Conservation (phyloP, 2,888 invertebrate genomes). For the Calephelis perditalis region DNA sequence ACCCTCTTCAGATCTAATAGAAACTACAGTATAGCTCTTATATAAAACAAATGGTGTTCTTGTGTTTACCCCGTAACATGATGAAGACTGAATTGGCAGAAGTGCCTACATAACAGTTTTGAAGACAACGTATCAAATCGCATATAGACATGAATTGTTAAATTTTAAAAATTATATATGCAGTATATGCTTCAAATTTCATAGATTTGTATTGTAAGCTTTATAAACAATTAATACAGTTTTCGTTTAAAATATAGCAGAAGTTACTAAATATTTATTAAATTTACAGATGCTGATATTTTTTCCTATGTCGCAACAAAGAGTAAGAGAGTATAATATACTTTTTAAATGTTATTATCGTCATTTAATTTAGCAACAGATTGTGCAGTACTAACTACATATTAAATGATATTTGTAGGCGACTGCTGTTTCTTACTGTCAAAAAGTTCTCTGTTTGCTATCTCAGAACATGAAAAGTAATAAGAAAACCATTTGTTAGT, state of each 20-base stretch:
- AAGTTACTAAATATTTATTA: too few relatives aligned
- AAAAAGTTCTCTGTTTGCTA: too few relatives aligned
- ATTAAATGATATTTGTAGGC: too few relatives aligned
- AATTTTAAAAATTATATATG: slow-evolving; percentile 5
- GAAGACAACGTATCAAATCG: slow-evolving; percentile 33
- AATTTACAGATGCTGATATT: too few relatives aligned
- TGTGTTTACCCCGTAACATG: slow-evolving; percentile 43
- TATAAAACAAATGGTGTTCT: slow-evolving; percentile 19
- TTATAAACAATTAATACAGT: neutral
- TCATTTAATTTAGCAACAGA: too few relatives aligned
- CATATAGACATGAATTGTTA: slow-evolving; percentile 14
- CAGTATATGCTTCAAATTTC: slow-evolving; percentile 6
- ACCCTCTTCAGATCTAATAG: slow-evolving; percentile 76
- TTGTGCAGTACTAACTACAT: too few relatives aligned
- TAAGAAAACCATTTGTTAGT: too few relatives aligned
- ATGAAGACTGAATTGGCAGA: slow-evolving; percentile 72
- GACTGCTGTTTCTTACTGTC: too few relatives aligned
- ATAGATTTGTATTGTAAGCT: slow-evolving; percentile 3
- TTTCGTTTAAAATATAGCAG: neutral
- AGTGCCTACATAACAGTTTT: slow-evolving; percentile 55
- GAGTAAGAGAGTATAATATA: too few relatives aligned
- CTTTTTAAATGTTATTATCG: too few relatives aligned
- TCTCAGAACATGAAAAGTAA: too few relatives aligned
- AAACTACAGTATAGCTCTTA: slow-evolving; percentile 61
- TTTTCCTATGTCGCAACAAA: too few relatives aligned